These are phyloP conservation scores for Melanotaenia boesemani DNA, from an alignment of 2,797 vertebrate species.

Conservation along the genomic window DNA sequence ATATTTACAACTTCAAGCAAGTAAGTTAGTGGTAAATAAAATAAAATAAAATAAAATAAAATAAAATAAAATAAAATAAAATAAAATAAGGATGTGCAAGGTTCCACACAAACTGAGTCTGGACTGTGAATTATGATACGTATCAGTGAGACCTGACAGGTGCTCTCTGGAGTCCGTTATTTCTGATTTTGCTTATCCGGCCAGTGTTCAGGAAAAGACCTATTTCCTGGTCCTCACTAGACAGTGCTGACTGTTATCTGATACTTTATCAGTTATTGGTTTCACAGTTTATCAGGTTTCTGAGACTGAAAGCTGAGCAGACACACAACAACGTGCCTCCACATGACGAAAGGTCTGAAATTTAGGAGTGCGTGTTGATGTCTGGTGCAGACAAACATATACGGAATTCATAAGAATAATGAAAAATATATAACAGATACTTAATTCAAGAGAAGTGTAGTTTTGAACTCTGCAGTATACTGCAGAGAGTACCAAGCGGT, in stretches of 20 bases:
- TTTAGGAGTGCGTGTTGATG: constrained; percentile 12
- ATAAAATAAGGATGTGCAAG: neutral
- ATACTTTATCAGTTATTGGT: constrained; percentile 71
- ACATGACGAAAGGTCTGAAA: constrained; percentile 7
- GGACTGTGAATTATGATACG: constrained; percentile 13
- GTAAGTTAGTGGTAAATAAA: neutral
- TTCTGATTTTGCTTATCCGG: constrained; percentile 66
- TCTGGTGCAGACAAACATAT: constrained; percentile 1
- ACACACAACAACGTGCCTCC: constrained; percentile 1
- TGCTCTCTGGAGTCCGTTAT: constrained; percentile 44
- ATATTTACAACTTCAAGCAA: neutral
- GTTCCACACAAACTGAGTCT: constrained; percentile 9
- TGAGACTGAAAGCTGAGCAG: constrained; percentile 49
- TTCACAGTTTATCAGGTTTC: constrained; percentile 50
- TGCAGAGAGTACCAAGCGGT: too few relatives aligned
- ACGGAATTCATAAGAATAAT: neutral
- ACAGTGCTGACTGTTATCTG: constrained; percentile 50
- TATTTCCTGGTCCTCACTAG: constrained; percentile 47
- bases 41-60: neutral
- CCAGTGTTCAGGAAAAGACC: constrained; percentile 61
- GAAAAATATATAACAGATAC: too few relatives aligned
- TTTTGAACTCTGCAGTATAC: too few relatives aligned
- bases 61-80: neutral
- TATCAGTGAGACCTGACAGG: constrained; percentile 35
- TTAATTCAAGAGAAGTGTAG: too few relatives aligned